Conservation (phyloP, 2,888 invertebrate species). For the Drosophila buzzatii region DNA sequence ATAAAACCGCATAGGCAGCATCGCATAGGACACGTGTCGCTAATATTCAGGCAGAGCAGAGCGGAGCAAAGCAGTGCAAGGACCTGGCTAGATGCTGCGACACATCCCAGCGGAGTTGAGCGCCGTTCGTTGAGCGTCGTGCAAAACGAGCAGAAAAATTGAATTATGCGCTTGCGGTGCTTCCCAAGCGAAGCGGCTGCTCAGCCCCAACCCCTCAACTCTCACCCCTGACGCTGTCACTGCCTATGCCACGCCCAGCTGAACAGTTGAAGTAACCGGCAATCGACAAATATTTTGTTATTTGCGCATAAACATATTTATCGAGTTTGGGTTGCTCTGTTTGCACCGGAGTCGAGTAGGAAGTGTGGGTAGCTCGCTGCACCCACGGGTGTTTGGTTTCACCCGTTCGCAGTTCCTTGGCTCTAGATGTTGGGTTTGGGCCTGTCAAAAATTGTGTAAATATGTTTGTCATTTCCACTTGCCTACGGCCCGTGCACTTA, state of each 20-base stretch:
- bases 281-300: conserved; percentile 83
- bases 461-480: conserved; percentile 84
- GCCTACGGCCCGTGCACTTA: conserved; percentile 65
- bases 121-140: conserved; percentile 72
- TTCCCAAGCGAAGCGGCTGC: conserved; percentile 46
- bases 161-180: conserved; percentile 83
- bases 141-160: conserved; percentile 84
- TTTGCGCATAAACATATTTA: conserved; percentile 81
- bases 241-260: neutral
- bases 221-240: neutral
- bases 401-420: conserved; percentile 68
- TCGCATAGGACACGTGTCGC: conserved; percentile 69
- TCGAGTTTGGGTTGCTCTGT: conserved; percentile 68
- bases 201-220: neutral
- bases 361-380: conserved; percentile 40
- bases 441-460: conserved; percentile 84
- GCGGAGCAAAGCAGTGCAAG: conserved; percentile 3
- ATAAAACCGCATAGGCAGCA: conserved; percentile 62
- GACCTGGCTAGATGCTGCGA: conserved; percentile 5
- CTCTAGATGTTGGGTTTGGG: conserved; percentile 57
- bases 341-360: conserved; percentile 41
- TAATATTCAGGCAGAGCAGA: conserved; percentile 47
- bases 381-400: conserved; percentile 81
- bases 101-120: conserved; percentile 60
- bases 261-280: conserved; percentile 64